Evolutionary conservation across 2,797 vertebrate genomes (phyloP), one percentile per base, ranked within the genome.

Genomic region (Nannoperca australis): DNA sequence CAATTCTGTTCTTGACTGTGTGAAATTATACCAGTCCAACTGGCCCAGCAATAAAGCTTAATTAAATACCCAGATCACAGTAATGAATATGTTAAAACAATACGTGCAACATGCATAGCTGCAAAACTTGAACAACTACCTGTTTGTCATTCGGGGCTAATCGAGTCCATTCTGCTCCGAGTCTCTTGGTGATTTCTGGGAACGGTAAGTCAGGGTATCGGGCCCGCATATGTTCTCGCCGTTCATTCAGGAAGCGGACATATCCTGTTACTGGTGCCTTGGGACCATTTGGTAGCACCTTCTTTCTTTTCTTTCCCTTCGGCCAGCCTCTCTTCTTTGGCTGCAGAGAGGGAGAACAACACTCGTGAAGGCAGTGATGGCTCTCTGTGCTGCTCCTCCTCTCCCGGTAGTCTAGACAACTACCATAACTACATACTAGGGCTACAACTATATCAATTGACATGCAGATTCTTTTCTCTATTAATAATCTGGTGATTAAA

Each of bases 301-400:
- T 99, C 96, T 99, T 99, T 76, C 98, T 95, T 91, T 99, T 99
- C 94, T 99, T 99, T 56, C 98, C 98, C 83, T 99, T 99, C 0
- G 98, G 98, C 98, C 98, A 99, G 36, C 98, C 98, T 58, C 98
- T 95, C 88, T 99, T 99, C 94, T 98, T 99, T 0, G 98, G 97
- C 96, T 99, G 91, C 20, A 83, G 53, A 62, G 64, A 79, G 22
- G 70, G 47, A 2, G 73, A 84, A 62, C 10, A 82, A 68, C 42
- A 64, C 71, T 70, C 13, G 40, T 82, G 17, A 78, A 50, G 60
- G 15, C 24, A 53, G 36, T 61, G n/a, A 22, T 7, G 24, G 63
- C 38, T 59, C 17, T 34, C 11, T 36, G 14, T 27, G 3, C 38
- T 8, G 15, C 15, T 34, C 3, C 14, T 54, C 13, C 38, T 47